These are phyloP conservation scores for Bos taurus DNA, from an alignment of 2,113 vertebrate genomes.

Conservation along the genomic window ARS-UCD2.0 NC_037346.1:28810001-28810500, in stretches of 20 bases:
- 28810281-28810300: too few species aligned
- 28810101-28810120: not conserved
- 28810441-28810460: not conserved
- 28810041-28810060: not conserved
- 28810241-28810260: too few species aligned
- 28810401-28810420: not conserved
- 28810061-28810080: not conserved
- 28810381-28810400: not conserved
- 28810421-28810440: not conserved
- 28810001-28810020: not conserved
- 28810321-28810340: too few species aligned
- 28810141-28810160: too few species aligned
- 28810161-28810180: too few species aligned
- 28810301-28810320: too few species aligned
- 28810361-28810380: not conserved
- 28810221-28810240: too few species aligned
- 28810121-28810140: too few species aligned
- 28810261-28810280: too few species aligned
- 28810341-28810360: too few species aligned
- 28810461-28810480: not conserved
- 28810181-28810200: too few species aligned
- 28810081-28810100: not conserved
- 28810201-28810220: too few species aligned
- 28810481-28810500: not conserved
- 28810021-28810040: not conserved